Conservation (phyloP, 2,113 vertebrate species). For the Chaenocephalus aceratus region DNA sequence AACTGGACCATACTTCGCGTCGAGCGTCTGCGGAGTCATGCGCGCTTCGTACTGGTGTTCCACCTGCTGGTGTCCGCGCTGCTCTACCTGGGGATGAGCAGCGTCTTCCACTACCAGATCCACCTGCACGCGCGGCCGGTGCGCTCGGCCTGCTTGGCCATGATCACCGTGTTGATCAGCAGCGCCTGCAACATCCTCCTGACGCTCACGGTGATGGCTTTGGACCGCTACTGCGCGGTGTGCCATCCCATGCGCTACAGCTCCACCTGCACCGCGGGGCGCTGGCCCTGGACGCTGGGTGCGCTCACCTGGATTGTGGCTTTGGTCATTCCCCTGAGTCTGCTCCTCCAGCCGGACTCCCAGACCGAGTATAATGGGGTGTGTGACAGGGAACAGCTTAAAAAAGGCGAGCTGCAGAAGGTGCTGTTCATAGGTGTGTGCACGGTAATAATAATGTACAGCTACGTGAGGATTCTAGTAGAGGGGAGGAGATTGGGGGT, state of each 20-base stretch:
- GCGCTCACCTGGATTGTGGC: constrained; percentile 78
- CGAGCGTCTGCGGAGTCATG: constrained; percentile 73
- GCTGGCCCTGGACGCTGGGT: constrained; percentile 80
- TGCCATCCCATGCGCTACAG: constrained; percentile 83
- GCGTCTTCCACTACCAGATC: constrained; percentile 80
- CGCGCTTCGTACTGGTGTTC: constrained; percentile 84
- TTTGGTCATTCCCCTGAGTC: constrained; percentile 71
- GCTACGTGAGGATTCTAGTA: constrained; percentile 77
- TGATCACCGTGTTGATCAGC: constrained; percentile 76
- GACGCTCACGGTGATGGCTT: constrained; percentile 84
- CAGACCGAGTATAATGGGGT: rapidly evolving
- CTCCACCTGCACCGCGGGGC: constrained; percentile 22
- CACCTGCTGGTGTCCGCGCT: constrained; percentile 82
- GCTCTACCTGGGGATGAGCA: constrained; percentile 77
- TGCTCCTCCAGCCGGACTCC: constrained; percentile 18
- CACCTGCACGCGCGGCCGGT: constrained; percentile 35
- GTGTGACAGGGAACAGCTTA: constrained; percentile 67
- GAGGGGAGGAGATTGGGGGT: constrained; percentile 81
- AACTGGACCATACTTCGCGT: constrained; percentile 81
- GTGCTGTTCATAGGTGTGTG: constrained; percentile 76
- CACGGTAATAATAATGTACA: constrained; percentile 80
- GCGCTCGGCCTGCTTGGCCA: constrained; percentile 48
- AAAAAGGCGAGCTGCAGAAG: constrained; percentile 66
- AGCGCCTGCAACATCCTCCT: constrained; percentile 84
- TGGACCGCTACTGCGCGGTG: constrained; percentile 84